A percentile compares a stretch with the other conserved stretches of the same genome.
Conservation (phyloP, 2,888 invertebrate genomes). For the Amblyjoppa fuscipennis region DNA sequence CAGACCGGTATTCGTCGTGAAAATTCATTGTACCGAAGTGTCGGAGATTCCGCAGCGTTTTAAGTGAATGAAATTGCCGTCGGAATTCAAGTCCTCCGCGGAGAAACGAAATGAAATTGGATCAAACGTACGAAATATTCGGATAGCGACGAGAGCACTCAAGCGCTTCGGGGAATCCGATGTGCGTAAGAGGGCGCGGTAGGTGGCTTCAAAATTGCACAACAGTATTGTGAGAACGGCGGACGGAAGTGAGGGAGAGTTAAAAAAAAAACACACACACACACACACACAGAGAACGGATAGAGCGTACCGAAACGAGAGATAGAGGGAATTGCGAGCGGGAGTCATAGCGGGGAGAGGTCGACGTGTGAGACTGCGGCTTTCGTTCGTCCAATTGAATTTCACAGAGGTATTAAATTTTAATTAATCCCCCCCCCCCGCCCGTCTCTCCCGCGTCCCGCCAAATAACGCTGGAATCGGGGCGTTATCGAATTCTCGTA, state of each 20-base stretch:
- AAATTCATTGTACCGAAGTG: neutral
- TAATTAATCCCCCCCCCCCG: constrained; percentile 74
- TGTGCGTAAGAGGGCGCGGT: constrained; percentile 5
- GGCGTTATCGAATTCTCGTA: constrained; percentile 69
- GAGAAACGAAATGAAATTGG: neutral
- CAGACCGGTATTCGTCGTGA: neutral
- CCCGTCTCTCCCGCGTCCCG: constrained; percentile 54
- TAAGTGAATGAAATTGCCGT: neutral
- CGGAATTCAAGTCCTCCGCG: constrained; percentile 39
- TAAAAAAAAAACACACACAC: neutral
- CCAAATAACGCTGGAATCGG: constrained; percentile 65
- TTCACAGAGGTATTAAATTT: constrained; percentile 77
- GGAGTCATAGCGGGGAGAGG: neutral
- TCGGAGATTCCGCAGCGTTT: neutral
- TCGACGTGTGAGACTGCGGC: constrained; percentile 23
- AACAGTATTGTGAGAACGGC: constrained; percentile 4
- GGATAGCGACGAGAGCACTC: constrained; percentile 11
- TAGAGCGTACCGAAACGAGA: neutral
- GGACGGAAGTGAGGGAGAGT: neutral
- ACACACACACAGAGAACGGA: neutral
- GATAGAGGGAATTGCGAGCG: neutral
- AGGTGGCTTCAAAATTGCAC: constrained; percentile 7
- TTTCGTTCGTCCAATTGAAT: constrained; percentile 72
- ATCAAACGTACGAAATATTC: neutral
- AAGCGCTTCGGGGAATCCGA: neutral